Evolutionary conservation across 2,888 invertebrate species (phyloP), one percentile per base, ranked within the genome.

Genomic region (Microctonus hyperodae): DNA sequence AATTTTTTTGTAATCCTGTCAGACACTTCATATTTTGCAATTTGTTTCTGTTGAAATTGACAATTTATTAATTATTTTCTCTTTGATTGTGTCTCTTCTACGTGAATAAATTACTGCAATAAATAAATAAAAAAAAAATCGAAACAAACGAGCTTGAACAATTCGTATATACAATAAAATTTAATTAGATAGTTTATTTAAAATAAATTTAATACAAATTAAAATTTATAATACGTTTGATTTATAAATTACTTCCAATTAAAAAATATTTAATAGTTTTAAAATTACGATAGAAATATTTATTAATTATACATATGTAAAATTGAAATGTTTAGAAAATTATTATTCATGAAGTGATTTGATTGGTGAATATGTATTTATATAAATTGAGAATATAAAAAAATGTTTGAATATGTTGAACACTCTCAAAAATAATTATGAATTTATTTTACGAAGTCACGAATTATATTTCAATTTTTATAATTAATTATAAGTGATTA

Each of bases 1-100:
- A 73, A 44, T 77, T 75, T 48, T 69, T 73, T 10, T 69, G 25
- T 58, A 76, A 65, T 4, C 23, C 25, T 4, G 60, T n/a, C 9
- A 31, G 23, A 57, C 61, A 56, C 37, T 40, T 50, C 55, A 65
- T 51, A 23, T 20, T 59, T 11, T 1, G 31, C 28, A 16, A 22
- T 16, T 31, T 20, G 33, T 57, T 28, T 31, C 35, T 5, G 50
- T 58, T 56, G 16, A 13, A 25, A 44, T 44, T 20, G 13, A 11
- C 50, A 22, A 22, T 44, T 31, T 40, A 33, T 20, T 16, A 4
- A n/a, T 44, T 20, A 22, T 23, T 1, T 25, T 25, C 11, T 11
- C 22, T 11, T 25, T 25, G 13, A 23, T 7, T 51, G 20, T 40
- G 50, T 65, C 53, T 28, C 22, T 23, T 11, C 22, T 13, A 1